Conservation (phyloP, 2,797 vertebrate species). For the Hydrocynus forskahlii region DNA sequence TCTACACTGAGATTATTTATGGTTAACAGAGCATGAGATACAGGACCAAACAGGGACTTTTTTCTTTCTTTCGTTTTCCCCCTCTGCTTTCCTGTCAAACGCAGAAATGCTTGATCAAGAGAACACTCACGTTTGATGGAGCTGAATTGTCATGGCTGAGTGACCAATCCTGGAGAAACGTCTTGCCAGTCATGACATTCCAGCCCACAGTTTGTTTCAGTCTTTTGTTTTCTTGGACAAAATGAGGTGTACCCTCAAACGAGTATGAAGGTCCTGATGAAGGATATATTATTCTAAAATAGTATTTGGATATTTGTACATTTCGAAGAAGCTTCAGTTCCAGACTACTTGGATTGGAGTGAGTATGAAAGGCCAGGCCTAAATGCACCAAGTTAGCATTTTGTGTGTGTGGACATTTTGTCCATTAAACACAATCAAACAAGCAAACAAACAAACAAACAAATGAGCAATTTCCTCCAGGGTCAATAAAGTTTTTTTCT, state of each 20-base stretch:
- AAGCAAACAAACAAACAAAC: no score
- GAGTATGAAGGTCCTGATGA: not conserved
- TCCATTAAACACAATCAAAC: no score
- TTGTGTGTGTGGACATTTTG: no score
- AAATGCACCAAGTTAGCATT: no score
- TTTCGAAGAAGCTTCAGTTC: not conserved
- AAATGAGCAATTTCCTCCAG: no score
- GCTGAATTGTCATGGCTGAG: constrained; percentile 34
- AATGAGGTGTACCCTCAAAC: not conserved
- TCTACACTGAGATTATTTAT: constrained; percentile 24
- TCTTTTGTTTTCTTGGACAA: not conserved
- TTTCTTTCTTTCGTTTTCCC: not conserved
- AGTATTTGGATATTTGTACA: no score
- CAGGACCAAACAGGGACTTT: constrained; percentile 36
- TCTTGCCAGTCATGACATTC: constrained; percentile 26
- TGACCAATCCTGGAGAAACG: constrained; percentile 14
- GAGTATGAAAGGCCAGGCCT: no score
- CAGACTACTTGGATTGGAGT: no score
- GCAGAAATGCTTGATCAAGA: constrained; percentile 39
- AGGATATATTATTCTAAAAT: not conserved
- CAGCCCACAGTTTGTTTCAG: not conserved
- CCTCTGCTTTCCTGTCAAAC: constrained; percentile 10
- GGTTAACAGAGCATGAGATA: constrained; percentile 54
- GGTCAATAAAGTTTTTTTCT: no score
- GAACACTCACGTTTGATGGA: constrained; percentile 15